Conservation (phyloP, 1,140 invertebrate species). For the Sitobion miscanthi region DNA sequence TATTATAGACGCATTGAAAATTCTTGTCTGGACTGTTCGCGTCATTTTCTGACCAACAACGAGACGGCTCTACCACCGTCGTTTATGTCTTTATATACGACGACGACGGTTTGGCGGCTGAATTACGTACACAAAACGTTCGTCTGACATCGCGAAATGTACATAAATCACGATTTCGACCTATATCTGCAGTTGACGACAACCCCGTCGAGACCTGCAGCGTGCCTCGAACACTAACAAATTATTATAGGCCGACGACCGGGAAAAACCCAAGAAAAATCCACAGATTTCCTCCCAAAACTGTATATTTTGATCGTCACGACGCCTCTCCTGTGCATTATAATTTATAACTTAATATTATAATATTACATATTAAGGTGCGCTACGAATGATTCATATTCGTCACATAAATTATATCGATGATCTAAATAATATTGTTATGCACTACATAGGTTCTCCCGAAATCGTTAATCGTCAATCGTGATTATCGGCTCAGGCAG, state of each 20-base stretch:
- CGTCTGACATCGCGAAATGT: background rate
- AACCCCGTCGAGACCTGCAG: background rate
- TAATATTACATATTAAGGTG: too few relatives aligned
- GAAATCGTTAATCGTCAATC: background rate
- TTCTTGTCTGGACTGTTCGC: background rate
- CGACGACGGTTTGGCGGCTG: background rate
- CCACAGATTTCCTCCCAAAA: background rate
- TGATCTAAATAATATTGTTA: background rate
- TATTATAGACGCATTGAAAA: background rate
- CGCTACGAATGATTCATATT: background rate
- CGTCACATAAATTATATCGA: background rate
- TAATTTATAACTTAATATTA: background rate
- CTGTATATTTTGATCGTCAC: background rate
- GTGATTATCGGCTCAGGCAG: background rate
- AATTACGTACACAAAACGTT: background rate
- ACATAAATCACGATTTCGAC: background rate
- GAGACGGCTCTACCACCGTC: background rate
- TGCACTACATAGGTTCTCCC: background rate
- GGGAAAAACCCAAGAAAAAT: background rate
- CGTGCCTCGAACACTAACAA: background rate
- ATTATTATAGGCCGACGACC: background rate
- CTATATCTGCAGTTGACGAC: background rate
- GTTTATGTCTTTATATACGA: background rate
- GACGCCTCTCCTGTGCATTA: background rate
- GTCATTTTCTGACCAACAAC: background rate